phyloP scores from a whole-genome alignment of 2,888 invertebrate genomes.

The Apotomis capreana region DNA sequence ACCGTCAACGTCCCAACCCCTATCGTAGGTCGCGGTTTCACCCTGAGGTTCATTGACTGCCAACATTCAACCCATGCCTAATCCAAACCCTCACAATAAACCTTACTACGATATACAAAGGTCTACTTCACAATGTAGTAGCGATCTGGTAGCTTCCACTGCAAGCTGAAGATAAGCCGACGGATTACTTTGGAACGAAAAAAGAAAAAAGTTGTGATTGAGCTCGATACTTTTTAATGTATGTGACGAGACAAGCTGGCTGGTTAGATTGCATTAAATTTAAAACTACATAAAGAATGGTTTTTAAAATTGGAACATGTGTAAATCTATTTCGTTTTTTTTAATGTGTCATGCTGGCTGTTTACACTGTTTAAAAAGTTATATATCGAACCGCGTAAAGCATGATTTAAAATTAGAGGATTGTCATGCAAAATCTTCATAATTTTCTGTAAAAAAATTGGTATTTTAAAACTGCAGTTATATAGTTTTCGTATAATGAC shows the following conservation, averaged over 20 bases:
- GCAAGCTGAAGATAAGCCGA: constrained; percentile 74
- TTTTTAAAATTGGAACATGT: no score
- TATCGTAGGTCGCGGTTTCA: constrained; percentile 78
- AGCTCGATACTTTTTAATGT: constrained; percentile 52
- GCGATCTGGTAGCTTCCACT: constrained; percentile 60
- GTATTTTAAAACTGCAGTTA: no score
- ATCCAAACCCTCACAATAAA: constrained; percentile 44
- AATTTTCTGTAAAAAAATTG: no score
- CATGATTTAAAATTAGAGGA: no score
- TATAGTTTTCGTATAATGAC: no score
- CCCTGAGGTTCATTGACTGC: constrained; percentile 73
- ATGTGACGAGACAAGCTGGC: constrained; percentile 9
- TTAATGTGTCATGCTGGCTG: no score
- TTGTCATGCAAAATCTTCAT: no score
- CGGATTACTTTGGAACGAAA: constrained; percentile 76
- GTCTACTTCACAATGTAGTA: constrained; percentile 45
- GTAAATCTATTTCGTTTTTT: no score
- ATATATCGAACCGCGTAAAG: no score
- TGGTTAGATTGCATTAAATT: neutral
- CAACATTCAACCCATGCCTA: constrained; percentile 57
- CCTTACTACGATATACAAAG: constrained; percentile 47
- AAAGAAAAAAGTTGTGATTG: constrained; percentile 69
- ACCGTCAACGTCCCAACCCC: constrained; percentile 64
- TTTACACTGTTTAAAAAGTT: no score
- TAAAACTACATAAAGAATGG: no score